Percentiles rank a stretch among this genome's conserved stretches.
These are phyloP conservation scores for Sebastes trivittatus DNA, from an alignment of 2,797 vertebrate species.

Conservation along the genomic window DNA sequence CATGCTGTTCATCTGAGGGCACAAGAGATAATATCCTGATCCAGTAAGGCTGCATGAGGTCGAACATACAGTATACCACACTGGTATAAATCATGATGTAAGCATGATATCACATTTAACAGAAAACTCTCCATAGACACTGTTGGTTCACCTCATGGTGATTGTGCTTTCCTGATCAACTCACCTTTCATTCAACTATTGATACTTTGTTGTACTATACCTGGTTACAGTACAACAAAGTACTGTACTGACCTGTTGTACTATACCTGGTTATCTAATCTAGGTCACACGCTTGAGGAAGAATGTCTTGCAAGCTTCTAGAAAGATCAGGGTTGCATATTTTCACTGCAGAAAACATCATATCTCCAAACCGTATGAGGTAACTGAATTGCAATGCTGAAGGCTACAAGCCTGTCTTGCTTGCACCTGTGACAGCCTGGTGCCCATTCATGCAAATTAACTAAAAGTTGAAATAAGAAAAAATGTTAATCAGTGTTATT, in stretches of 20 bases:
- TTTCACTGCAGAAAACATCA: not conserved
- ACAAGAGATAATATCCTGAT: not conserved
- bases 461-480: no score
- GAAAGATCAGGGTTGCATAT: not conserved
- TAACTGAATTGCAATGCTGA: no score
- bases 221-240: no score
- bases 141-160: not conserved
- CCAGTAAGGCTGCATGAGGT: no score
- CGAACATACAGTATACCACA: not conserved
- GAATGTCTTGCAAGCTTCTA: not conserved
- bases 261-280: constrained; percentile 1
- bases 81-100: not conserved
- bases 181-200: not conserved
- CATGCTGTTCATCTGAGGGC: not conserved
- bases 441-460: no score
- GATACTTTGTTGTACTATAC: not conserved
- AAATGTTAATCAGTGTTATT: no score
- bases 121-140: not conserved
- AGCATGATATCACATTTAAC: not conserved
- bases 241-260: not conserved
- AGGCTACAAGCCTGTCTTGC: no score
- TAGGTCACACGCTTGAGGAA: not conserved
- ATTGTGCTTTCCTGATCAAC: not conserved
- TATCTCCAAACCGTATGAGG: no score
- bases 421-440: no score